phyloP scores from a whole-genome alignment of 1,140 invertebrate genomes.

The Drosophila jambulina region DNA sequence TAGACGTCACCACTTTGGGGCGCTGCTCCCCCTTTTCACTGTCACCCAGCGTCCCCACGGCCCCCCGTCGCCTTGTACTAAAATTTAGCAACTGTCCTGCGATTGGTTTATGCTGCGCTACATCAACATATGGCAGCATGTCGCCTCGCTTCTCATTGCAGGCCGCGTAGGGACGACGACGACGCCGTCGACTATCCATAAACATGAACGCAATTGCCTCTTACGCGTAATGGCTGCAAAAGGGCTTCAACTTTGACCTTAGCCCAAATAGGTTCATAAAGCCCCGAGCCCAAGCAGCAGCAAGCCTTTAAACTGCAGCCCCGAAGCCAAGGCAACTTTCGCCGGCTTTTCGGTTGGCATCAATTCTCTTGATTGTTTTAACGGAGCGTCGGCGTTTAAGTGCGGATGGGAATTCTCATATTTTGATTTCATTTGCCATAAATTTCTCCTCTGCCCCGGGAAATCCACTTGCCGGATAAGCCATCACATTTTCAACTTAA shows the following conservation, averaged over 20 bases:
- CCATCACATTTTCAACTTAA: constrained; percentile 5
- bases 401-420: constrained; percentile 36
- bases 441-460: constrained; percentile 8
- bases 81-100: constrained; percentile 50
- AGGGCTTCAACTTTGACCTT: constrained; percentile 79
- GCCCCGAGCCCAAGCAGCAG: constrained; percentile 17
- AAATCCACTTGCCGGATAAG: not conserved
- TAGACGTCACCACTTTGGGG: constrained; percentile 69
- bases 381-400: constrained; percentile 14
- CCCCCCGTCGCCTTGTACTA: constrained; percentile 18
- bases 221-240: constrained; percentile 55
- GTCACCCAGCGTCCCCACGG: not conserved
- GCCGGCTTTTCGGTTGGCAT: constrained; percentile 24
- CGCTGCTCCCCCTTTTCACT: constrained; percentile 6
- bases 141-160: constrained; percentile 47
- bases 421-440: constrained; percentile 50
- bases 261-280: constrained; percentile 64
- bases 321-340: constrained; percentile 22
- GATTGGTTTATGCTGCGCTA: constrained; percentile 75
- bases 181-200: constrained; percentile 34
- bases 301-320: constrained; percentile 52
- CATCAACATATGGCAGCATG: constrained; percentile 74
- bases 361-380: constrained; percentile 42
- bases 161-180: constrained; percentile 15
- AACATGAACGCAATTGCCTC: constrained; percentile 53